These are phyloP conservation scores for Ischnura elegans DNA, from an alignment of 2,888 invertebrate genomes.

Conservation along the genomic window DNA sequence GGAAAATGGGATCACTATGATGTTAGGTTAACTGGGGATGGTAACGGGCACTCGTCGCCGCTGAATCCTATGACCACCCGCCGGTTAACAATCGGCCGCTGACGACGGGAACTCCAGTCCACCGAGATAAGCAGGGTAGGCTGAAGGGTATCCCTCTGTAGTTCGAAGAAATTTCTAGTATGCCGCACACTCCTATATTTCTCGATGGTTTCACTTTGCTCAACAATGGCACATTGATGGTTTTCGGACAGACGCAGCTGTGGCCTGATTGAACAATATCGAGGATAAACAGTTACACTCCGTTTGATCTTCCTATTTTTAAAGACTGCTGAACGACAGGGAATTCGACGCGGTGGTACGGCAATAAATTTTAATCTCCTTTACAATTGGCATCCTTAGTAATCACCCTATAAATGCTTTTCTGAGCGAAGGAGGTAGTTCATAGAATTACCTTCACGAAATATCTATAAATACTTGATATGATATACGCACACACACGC, in stretches of 20 bases:
- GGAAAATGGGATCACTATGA: not conserved
- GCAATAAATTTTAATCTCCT: not conserved
- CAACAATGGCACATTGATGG: not conserved
- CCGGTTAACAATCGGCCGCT: not conserved
- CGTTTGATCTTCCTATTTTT: not conserved
- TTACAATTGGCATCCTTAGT: not conserved
- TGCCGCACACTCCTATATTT: not conserved
- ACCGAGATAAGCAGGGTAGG: not conserved
- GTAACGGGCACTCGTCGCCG: not conserved
- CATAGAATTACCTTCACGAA: no score
- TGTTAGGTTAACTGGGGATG: not conserved
- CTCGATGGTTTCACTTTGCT: constrained; percentile 6
- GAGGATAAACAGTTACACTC: not conserved
- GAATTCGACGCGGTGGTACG: not conserved
- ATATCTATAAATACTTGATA: not conserved
- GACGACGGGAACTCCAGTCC: not conserved
- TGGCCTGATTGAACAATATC: not conserved
- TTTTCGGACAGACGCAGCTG: not conserved
- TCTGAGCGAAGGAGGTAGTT: not conserved
- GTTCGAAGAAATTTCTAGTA: not conserved
- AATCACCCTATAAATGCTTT: not conserved
- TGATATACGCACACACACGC: not conserved
- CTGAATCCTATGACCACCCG: not conserved
- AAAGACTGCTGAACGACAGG: not conserved
- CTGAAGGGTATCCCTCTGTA: not conserved